Percentiles rank a stretch among this genome's conserved stretches.
These are phyloP conservation scores for Coendou prehensilis DNA, from an alignment of 2,797 vertebrate genomes.

Conservation along the genomic window DNA sequence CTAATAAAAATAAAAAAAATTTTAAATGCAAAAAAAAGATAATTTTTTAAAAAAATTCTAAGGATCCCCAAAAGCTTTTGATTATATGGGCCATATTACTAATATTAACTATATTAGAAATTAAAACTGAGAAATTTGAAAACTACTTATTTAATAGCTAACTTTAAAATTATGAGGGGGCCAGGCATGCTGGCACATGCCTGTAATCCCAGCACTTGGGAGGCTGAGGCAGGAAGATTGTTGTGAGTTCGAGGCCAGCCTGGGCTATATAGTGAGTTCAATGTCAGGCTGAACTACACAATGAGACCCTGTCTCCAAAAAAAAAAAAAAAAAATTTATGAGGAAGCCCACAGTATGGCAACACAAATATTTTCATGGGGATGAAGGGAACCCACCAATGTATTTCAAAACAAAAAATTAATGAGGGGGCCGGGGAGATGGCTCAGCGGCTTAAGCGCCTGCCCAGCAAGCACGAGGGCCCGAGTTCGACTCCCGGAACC, in stretches of 20 bases:
- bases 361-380: slow-evolving; percentile 7
- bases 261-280: too few species aligned
- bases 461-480: too few species aligned
- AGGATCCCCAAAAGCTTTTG: slow-evolving; percentile 21
- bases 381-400: background rate
- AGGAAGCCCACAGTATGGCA: background rate
- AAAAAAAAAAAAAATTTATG: background rate
- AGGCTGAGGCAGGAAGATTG: too few species aligned
- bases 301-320: too few species aligned
- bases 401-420: slow-evolving; percentile 59
- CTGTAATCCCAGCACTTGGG: too few species aligned
- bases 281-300: too few species aligned
- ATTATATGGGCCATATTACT: background rate
- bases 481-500: too few species aligned
- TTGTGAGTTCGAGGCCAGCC: too few species aligned
- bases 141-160: slow-evolving; percentile 25
- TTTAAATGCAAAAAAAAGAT: too few species aligned
- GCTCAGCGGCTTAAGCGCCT: too few species aligned
- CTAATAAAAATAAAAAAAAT: background rate
- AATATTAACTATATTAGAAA: slow-evolving; percentile 58
- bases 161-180: slow-evolving; percentile 11
- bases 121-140: slow-evolving; percentile 46
- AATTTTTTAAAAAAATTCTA: background rate
- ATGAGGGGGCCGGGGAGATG: too few species aligned
- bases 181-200: too few species aligned